These are phyloP conservation scores for Uria lomvia DNA, from an alignment of 2,113 vertebrate species.

Conservation along the genomic window DNA sequence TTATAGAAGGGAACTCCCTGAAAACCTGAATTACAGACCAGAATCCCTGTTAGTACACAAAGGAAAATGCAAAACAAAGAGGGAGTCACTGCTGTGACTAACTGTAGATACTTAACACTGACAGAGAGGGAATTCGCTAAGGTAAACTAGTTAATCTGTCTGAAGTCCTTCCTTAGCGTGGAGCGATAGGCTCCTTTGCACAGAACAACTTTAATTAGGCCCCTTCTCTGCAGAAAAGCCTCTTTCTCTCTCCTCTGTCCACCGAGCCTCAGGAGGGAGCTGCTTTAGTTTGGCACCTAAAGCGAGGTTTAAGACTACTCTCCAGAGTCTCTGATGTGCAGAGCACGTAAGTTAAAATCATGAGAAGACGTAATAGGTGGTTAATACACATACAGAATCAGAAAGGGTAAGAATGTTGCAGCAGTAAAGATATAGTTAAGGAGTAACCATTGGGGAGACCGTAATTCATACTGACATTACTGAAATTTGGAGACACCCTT, in stretches of 20 bases:
- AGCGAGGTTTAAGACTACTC: neutral
- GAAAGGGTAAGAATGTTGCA: neutral
- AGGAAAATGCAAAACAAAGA: neutral
- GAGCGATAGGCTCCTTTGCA: neutral
- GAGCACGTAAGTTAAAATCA: neutral
- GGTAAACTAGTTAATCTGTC: neutral
- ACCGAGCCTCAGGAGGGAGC: neutral
- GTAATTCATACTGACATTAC: neutral
- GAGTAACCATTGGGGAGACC: neutral
- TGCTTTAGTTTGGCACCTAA: neutral
- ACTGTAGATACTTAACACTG: neutral
- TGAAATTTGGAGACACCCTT: neutral
- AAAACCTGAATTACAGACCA: neutral
- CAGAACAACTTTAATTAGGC: neutral
- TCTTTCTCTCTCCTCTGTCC: neutral
- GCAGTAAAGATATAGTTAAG: neutral
- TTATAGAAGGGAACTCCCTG: neutral
- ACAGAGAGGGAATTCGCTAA: neutral
- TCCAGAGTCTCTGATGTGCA: neutral
- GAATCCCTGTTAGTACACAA: neutral
- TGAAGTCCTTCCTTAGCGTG: neutral
- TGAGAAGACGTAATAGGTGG: neutral
- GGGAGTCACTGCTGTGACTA: rapidly evolving
- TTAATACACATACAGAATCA: neutral
- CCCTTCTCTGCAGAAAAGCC: neutral